A percentile compares a stretch with the other conserved stretches of the same genome.
phyloP scores from a whole-genome alignment of 1,140 invertebrate species.

The Holcopasites calliopsidis region DNA sequence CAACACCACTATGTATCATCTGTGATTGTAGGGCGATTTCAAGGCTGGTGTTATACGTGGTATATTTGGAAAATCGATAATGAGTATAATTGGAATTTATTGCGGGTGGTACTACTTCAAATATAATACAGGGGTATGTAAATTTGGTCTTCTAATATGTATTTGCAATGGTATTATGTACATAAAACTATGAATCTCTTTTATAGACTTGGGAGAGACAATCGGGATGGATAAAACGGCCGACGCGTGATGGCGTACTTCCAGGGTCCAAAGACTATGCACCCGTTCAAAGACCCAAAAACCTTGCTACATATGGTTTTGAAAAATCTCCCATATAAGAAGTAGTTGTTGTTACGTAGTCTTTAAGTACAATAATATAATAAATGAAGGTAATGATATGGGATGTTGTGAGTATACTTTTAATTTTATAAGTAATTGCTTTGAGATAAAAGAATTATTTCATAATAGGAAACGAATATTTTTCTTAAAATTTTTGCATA shows the following conservation, averaged over 20 bases:
- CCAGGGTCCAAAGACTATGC: slow-evolving; percentile 85
- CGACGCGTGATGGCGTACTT: slow-evolving; percentile 78
- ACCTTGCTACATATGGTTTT: slow-evolving; percentile 86
- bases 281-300: slow-evolving; percentile 79
- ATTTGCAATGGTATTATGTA: background rate
- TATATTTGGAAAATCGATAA: slow-evolving; percentile 82
- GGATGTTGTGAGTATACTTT: background rate
- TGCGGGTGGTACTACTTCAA: slow-evolving; percentile 86
- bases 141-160: slow-evolving; percentile 1
- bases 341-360: slow-evolving; percentile 1
- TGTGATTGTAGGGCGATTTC: slow-evolving; percentile 80
- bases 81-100: slow-evolving; percentile 80
- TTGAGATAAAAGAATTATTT: background rate
- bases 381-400: background rate
- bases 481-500: background rate
- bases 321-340: slow-evolving; percentile 81
- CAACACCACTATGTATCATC: slow-evolving; percentile 12
- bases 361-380: slow-evolving; percentile 3
- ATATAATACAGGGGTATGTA: slow-evolving; percentile 87
- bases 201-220: slow-evolving; percentile 85
- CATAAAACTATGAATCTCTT: slow-evolving; percentile 34
- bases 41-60: slow-evolving; percentile 81
- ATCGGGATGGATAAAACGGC: slow-evolving; percentile 83
- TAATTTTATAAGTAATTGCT: no score
- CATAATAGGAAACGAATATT: background rate